A percentile compares a stretch with the other conserved stretches of the same genome.
These are phyloP conservation scores for Syngnathus scovelli DNA, from an alignment of 2,113 vertebrate genomes.

Conservation along the genomic window DNA sequence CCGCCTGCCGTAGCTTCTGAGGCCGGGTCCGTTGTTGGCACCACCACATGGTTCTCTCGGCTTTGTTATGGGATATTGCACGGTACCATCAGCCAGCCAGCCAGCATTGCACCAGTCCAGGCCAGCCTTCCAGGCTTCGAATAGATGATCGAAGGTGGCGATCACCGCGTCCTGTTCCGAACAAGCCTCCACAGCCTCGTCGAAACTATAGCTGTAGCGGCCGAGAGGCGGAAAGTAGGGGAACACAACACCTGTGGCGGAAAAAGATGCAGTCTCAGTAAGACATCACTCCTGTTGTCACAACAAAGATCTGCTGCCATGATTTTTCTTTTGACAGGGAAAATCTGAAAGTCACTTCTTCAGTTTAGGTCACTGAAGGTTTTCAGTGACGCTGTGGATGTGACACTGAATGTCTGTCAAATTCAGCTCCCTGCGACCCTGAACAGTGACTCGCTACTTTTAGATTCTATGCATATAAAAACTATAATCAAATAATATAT, in stretches of 20 bases:
- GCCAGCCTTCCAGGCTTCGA: slow-evolving; percentile 79
- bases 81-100: slow-evolving; percentile 88
- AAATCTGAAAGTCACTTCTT: no score
- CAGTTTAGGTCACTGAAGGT: no score
- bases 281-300: no score
- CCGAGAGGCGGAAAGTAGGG: slow-evolving; percentile 80
- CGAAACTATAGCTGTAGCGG: slow-evolving; percentile 87
- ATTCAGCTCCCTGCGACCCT: no score
- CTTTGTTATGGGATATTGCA: slow-evolving; percentile 89
- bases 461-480: no score
- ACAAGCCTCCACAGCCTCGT: slow-evolving; percentile 77
- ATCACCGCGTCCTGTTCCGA: slow-evolving; percentile 77
- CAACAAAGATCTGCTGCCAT: no score
- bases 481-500: no score
- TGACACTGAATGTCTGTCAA: no score
- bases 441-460: no score
- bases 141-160: slow-evolving; percentile 84
- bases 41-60: slow-evolving; percentile 88
- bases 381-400: no score
- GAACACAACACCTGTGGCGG: slow-evolving; percentile 83
- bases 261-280: not conserved
- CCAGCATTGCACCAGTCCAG: slow-evolving; percentile 97
- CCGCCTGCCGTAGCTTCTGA: slow-evolving; percentile 85
- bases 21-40: slow-evolving; percentile 71
- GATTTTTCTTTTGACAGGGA: no score